phyloP scores from a whole-genome alignment of 2,888 invertebrate genomes.

The Liodrosophila aerea region DNA sequence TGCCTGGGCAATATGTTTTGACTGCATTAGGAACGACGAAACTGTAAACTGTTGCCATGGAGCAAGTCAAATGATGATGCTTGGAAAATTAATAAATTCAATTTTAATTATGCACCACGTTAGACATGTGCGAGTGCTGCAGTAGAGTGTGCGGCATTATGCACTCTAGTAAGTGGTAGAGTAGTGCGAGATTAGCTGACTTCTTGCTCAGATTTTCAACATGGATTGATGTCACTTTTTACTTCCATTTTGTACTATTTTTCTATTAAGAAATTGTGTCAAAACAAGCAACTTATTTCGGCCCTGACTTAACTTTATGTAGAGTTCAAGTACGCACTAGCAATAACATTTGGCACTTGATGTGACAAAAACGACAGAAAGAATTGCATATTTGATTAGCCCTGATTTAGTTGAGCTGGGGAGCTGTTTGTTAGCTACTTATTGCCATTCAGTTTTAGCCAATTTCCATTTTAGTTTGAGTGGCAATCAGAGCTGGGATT shows the following conservation, averaged over 20 bases:
- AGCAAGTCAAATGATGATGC: conserved; percentile 38
- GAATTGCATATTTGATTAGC: conserved; percentile 45
- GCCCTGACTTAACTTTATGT: conserved; percentile 3
- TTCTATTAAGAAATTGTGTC: too few relatives aligned
- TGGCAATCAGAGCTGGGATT: conserved; percentile 55
- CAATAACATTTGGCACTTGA: conserved; percentile 22
- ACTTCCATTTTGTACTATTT: too few relatives aligned
- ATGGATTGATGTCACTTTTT: too few relatives aligned
- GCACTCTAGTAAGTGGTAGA: too few relatives aligned
- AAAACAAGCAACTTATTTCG: too few relatives aligned
- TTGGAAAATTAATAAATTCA: not conserved
- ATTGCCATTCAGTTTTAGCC: conserved; percentile 45
- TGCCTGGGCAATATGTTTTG: conserved; percentile 18
- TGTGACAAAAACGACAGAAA: conserved; percentile 7
- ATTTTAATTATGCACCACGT: not conserved
- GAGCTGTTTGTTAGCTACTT: conserved; percentile 49
- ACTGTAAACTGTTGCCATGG: too few relatives aligned
- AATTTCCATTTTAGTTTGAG: conserved; percentile 62
- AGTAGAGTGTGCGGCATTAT: too few relatives aligned
- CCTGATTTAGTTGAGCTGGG: conserved; percentile 18
- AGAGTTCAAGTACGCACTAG: too few relatives aligned
- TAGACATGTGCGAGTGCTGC: too few relatives aligned
- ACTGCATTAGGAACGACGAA: not conserved
- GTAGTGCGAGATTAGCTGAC: too few relatives aligned
- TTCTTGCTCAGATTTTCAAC: too few relatives aligned